These are phyloP conservation scores for Tragelaphus scriptus DNA, from an alignment of 2,113 vertebrate species.

Conservation along the genomic window DNA sequence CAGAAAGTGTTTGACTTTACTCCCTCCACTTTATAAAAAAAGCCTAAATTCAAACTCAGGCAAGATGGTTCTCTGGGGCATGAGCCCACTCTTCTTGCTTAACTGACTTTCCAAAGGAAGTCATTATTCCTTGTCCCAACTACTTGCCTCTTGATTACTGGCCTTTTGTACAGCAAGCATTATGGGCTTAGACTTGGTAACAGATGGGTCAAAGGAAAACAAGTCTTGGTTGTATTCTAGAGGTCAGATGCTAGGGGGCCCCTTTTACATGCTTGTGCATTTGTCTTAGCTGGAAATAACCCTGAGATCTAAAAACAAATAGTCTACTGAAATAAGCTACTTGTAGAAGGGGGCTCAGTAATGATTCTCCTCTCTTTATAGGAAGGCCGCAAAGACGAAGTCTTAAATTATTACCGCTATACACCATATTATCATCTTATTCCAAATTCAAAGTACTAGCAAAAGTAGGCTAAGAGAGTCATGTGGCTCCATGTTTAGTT, in stretches of 20 bases:
- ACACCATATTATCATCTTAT: neutral
- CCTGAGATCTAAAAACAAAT: neutral
- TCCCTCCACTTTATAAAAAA: neutral
- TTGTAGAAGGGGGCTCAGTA: neutral
- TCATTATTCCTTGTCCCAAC: neutral
- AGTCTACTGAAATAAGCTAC: neutral
- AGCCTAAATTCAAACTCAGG: neutral
- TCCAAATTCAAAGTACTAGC: neutral
- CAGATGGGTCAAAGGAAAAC: neutral
- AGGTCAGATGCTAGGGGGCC: neutral
- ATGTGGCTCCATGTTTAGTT: neutral
- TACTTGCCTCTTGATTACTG: neutral
- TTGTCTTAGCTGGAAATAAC: neutral
- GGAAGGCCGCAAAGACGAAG: neutral
- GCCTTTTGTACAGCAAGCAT: neutral
- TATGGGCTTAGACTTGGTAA: neutral
- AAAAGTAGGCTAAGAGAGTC: neutral
- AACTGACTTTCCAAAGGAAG: neutral
- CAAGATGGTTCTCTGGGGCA: neutral
- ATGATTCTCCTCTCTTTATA: neutral
- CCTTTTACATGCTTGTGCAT: neutral
- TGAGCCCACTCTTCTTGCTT: neutral
- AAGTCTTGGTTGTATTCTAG: neutral
- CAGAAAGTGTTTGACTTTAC: neutral
- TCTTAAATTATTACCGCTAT: neutral